Evolutionary conservation across 2,888 invertebrate genomes (phyloP), one percentile per base, ranked within the genome.

Genomic region (Lucinisca nassula): DNA sequence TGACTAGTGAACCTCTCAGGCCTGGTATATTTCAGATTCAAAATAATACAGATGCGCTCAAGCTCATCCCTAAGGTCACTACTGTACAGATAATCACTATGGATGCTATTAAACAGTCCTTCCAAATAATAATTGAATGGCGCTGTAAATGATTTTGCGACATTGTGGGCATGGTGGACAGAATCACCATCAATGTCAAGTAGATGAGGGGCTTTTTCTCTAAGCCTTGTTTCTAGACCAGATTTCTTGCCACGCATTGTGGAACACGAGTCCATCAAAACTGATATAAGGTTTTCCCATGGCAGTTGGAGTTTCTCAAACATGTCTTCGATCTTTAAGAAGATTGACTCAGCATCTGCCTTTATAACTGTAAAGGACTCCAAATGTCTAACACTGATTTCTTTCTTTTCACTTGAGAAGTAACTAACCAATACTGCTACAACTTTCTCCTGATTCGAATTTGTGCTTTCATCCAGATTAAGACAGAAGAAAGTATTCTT

Each of bases 111-210:
- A 32, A 73, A 80, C 21, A 92, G 74, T 38, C 30, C 30, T 77
- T 92, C 93, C 12, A 91, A 32, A 6, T 76, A 79, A 14, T 86
- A 35, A 6, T 80, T 61, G 58, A 93, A 93, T 1, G 84, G 90
- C 12, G 81, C 55, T 35, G 91, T 87, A 76, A 91, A 92, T 27
- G 74, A 24, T 70, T 92, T 92, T 2, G 91, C 82, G 24, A 90
- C 90, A 81, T 91, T 93, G 49, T 93, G 92, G 0, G 83, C 80
- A 70, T 92, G 92, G 74, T 92, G 92, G 24, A 89, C 88, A 1
- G 84, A 73, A 79, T 93, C 91, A 17, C 92, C 92, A 79, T 93
- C 92, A 30, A 93, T 88, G 76, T 92, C 91, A 12, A 92, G 58
- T 0, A 93, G 75, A 70, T 93, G 93, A 17, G 85, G 88, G 8